Conservation (phyloP, 2,888 invertebrate species). For the Sesia apiformis region DNA sequence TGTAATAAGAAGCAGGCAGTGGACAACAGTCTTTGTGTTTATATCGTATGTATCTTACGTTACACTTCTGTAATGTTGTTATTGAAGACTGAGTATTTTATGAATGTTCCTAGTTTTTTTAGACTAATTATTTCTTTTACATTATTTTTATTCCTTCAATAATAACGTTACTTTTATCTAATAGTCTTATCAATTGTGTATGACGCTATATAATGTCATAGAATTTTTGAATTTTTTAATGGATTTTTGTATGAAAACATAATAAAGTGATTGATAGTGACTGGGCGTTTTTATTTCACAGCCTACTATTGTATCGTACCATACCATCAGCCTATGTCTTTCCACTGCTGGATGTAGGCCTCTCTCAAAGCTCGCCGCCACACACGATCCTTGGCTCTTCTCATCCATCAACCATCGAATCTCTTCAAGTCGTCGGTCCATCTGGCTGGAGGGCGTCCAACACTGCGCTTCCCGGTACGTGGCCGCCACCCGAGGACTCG, state of each 20-base stretch:
- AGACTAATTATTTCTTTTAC: slow-evolving; percentile 68
- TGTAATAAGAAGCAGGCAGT: slow-evolving; percentile 11
- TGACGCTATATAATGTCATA: slow-evolving; percentile 69
- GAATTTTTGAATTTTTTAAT: slow-evolving; percentile 72
- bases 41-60: slow-evolving; percentile 41
- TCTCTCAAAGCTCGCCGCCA: too few relatives aligned
- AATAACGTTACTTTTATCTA: slow-evolving; percentile 56
- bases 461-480: too few relatives aligned
- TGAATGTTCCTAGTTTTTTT: slow-evolving; percentile 74
- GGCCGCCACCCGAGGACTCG: too few relatives aligned
- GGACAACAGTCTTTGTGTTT: slow-evolving; percentile 56
- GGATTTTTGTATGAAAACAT: slow-evolving; percentile 72
- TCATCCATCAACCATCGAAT: too few relatives aligned
- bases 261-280: slow-evolving; percentile 71
- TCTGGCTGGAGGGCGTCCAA: too few relatives aligned
- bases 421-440: too few relatives aligned
- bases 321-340: too few relatives aligned
- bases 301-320: not conserved
- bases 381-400: too few relatives aligned
- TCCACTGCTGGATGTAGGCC: too few relatives aligned
- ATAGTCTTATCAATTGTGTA: slow-evolving; percentile 68
- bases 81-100: slow-evolving; percentile 66
- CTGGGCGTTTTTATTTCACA: slow-evolving; percentile 37
- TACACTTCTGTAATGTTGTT: slow-evolving; percentile 63
- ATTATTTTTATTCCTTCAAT: slow-evolving; percentile 60